Base-by-base conservation (phyloP, 2,888 invertebrate genomes). In the Apoda limacodes region DNA sequence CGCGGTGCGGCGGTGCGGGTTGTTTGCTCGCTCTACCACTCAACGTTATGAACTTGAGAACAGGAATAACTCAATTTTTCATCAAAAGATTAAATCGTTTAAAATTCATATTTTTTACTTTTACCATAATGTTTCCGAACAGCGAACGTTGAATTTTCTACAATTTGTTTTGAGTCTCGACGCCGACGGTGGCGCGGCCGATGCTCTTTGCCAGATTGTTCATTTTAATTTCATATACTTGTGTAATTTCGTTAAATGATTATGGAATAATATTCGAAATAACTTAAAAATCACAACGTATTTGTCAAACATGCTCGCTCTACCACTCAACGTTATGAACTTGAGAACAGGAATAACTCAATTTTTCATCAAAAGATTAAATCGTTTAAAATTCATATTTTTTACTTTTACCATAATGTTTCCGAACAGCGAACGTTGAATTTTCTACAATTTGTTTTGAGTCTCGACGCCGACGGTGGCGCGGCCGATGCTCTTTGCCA, bases 351-450 rank as follows among this genome's bases (percentile, higher is more conserved):
- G 55, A 54, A 52, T 55, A 57, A 56, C 53, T 60, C 55, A 55
- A 66, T 62, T 62, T 65, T 65, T 67, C 67, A 65, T 68, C 62
- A 55, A 50, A 53, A 56, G 63, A 72, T 75, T 72, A 7, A 70
- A 69, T 60, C 71, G 65, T 71, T 75, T 75, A 67, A 70, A 72
- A 74, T 74, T 72, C 69, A 69, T 65, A 55, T 56, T 52, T 47
- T 48, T 52, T 46, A n/a, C n/a, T n/a, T n/a, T n/a, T n/a, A n/a
- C n/a, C n/a, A n/a, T n/a, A n/a, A n/a, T n/a, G n/a, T n/a, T n/a
- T 48, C 40, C 39, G 29, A 40, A 28, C 32, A 33, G 33, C 22
- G 20, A 31, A 19, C 26, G 30, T 10, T 33, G 12, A 20, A 20
- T 32, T 32, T 32, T 32, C 17, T 32, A 26, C 25, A 14, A 27